Conservation (phyloP, 2,113 vertebrate species). For the Macheiramphus alcinus region DNA sequence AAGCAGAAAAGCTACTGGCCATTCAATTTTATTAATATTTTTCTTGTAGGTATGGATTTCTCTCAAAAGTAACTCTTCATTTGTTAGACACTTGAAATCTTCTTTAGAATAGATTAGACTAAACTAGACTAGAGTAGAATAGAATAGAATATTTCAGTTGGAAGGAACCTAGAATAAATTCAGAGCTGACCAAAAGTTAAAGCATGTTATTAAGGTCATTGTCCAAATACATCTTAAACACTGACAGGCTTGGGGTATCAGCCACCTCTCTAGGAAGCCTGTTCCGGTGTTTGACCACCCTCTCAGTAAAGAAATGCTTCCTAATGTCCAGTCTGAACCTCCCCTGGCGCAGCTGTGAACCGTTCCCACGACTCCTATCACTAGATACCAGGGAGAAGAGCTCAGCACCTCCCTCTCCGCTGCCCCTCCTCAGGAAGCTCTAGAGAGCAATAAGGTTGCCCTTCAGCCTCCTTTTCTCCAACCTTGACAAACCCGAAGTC, state of each 20-base stretch:
- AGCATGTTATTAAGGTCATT: background rate
- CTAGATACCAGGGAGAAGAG: background rate
- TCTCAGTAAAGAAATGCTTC: background rate
- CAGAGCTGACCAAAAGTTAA: background rate
- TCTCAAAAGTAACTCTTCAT: background rate
- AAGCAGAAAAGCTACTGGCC: background rate
- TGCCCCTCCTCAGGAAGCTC: background rate
- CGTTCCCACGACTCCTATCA: background rate
- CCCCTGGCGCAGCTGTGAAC: background rate
- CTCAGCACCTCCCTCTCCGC: background rate
- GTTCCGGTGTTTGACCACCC: background rate
- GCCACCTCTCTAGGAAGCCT: background rate
- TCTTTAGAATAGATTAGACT: background rate
- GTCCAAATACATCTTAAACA: background rate
- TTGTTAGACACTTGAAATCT: background rate
- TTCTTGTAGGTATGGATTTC: background rate
- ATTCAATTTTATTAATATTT: background rate
- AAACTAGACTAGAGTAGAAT: background rate
- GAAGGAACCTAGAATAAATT: background rate
- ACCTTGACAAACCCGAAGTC: background rate
- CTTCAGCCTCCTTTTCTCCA: background rate
- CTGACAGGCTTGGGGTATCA: background rate
- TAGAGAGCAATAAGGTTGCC: background rate
- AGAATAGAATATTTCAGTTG: background rate
- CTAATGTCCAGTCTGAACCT: too few species aligned